Conservation (phyloP, 2,113 vertebrate species). For the Scolopax mira region DNA sequence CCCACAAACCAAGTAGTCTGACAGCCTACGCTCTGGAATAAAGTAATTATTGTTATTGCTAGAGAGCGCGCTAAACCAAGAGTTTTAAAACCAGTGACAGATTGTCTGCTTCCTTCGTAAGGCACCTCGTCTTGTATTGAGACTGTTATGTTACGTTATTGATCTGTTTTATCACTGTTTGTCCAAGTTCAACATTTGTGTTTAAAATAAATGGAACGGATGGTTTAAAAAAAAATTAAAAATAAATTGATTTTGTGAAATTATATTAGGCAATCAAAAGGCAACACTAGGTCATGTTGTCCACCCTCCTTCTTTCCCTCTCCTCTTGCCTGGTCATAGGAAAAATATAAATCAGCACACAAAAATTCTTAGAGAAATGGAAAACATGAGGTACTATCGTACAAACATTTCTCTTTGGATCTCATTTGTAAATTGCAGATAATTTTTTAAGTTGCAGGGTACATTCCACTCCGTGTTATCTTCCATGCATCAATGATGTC, state of each 20-base stretch:
- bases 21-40: not conserved
- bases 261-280: not conserved
- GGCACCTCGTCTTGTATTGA: not conserved
- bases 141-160: too few species aligned
- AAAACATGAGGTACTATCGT: not conserved
- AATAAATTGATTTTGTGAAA: not conserved
- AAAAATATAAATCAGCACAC: not conserved
- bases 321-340: not conserved
- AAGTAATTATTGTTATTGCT: not conserved
- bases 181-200: not conserved
- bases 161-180: not conserved
- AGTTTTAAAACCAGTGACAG: not conserved
- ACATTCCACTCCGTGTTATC: conserved; percentile 48
- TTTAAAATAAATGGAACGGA: not conserved
- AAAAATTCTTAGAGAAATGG: not conserved
- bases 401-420: conserved; percentile 15
- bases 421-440: conserved; percentile 18
- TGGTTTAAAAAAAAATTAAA: not conserved
- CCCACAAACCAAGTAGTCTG: not conserved
- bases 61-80: not conserved
- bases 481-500: conserved; percentile 34
- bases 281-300: not conserved
- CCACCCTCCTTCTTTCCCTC: not conserved
- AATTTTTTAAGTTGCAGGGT: conserved; percentile 5
- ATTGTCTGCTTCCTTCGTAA: not conserved